Evolutionary conservation across 1,140 invertebrate genomes (phyloP).

Genomic region (Sycobia sp.): DNA sequence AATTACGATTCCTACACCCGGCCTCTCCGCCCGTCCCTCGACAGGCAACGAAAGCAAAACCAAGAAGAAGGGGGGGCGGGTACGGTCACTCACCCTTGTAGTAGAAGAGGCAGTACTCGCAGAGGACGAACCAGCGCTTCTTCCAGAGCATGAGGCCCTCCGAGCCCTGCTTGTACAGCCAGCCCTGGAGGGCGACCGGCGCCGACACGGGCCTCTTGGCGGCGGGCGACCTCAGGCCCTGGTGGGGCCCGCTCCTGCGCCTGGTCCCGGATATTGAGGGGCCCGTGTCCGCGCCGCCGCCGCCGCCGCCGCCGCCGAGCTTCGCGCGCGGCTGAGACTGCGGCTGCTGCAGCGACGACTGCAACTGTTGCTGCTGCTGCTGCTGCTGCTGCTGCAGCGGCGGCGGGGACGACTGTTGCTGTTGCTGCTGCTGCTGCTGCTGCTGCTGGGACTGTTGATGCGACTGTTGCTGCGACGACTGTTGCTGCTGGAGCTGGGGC

Average conservation of each 20-base stretch:
- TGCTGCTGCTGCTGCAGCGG: constrained; percentile 12
- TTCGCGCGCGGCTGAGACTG: constrained; percentile 46
- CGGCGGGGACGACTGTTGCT: background rate
- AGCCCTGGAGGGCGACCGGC: constrained; percentile 84
- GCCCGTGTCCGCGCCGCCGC: constrained; percentile 60
- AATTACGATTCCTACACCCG: too few relatives aligned
- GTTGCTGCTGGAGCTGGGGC: too few relatives aligned
- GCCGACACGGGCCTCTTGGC: constrained; percentile 78
- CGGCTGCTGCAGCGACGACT: constrained; percentile 2
- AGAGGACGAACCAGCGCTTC: constrained; percentile 92
- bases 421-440: constrained; percentile 20
- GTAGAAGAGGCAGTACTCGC: constrained; percentile 92
- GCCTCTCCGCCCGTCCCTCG: too few relatives aligned
- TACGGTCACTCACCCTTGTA: constrained; percentile 83
- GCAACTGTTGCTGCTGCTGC: constrained; percentile 1
- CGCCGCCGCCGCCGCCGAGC: constrained; percentile 43
- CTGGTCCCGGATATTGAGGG: constrained; percentile 66
- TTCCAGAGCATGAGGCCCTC: constrained; percentile 92
- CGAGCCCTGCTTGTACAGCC: constrained; percentile 91
- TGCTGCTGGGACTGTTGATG: constrained; percentile 8
- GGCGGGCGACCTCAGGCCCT: constrained; percentile 73
- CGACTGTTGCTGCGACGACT: background rate
- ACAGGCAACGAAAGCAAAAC: too few relatives aligned
- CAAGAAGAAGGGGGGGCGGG: too few relatives aligned
- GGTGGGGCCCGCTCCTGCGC: constrained; percentile 64